Conservation (phyloP, 1,140 invertebrate species). For the Pectinophora gossypiella region DNA sequence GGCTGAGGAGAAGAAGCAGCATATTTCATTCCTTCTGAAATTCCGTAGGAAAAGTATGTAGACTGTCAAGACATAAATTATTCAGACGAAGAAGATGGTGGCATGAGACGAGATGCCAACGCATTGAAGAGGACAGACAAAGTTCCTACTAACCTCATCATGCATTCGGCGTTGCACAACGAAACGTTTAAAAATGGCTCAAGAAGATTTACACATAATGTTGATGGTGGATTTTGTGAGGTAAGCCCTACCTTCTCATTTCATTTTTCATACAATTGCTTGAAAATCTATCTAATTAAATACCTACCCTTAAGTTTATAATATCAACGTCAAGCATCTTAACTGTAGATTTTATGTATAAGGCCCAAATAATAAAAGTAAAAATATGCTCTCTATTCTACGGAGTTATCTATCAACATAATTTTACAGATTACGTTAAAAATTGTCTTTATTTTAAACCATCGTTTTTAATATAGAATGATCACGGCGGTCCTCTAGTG, state of each 20-base stretch:
- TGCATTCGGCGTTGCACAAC: constrained; percentile 49
- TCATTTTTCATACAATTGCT: background rate
- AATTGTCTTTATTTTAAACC: constrained; percentile 1
- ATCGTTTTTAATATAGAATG: constrained; percentile 36
- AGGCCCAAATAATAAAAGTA: background rate
- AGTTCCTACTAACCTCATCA: constrained; percentile 38
- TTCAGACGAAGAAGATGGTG: constrained; percentile 41
- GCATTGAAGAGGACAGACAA: constrained; percentile 21
- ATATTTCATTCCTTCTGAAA: too few species aligned
- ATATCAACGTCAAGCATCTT: too few species aligned
- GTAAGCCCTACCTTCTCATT: constrained; percentile 21
- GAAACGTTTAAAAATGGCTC: constrained; percentile 12
- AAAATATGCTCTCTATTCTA: background rate
- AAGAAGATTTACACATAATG: constrained; percentile 2
- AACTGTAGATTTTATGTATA: background rate
- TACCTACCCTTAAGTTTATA: too few species aligned
- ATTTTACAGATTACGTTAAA: background rate
- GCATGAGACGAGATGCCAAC: constrained; percentile 24
- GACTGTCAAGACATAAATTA: constrained; percentile 56
- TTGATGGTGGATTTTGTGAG: constrained; percentile 56
- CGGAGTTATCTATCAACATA: background rate
- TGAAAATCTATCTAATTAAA: too few species aligned
- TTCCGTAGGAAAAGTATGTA: constrained; percentile 52
- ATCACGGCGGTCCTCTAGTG: constrained; percentile 53
- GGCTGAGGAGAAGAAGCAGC: too few species aligned